Percentiles rank a stretch among this genome's conserved stretches.
These are phyloP conservation scores for Leptothorax acervorum DNA, from an alignment of 2,888 invertebrate species.

Conservation along the genomic window DNA sequence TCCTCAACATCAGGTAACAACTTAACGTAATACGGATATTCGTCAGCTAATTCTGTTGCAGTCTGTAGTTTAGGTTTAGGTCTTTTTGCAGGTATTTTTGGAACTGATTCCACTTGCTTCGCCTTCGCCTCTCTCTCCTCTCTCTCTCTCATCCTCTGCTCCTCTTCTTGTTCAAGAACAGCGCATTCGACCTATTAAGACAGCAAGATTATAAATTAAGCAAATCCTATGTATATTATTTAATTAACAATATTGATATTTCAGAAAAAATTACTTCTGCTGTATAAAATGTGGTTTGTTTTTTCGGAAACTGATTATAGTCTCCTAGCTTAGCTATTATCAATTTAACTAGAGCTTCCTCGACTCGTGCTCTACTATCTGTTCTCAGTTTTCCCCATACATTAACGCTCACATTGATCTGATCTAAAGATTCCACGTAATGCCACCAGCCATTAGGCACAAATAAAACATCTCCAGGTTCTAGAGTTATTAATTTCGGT, in stretches of 20 bases:
- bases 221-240: not conserved
- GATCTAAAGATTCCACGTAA: conserved; percentile 91
- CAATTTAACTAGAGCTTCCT: conserved; percentile 83
- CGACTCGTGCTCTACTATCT: conserved; percentile 80
- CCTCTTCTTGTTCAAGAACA: conserved; percentile 65
- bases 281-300: conserved; percentile 72
- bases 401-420: conserved; percentile 89
- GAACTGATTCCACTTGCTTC: not conserved
- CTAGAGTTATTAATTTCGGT: conserved; percentile 89
- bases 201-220: conserved; percentile 20
- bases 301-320: conserved; percentile 63
- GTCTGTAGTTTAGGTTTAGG: conserved; percentile 62
- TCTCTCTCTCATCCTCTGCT: not conserved
- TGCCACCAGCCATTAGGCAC: conserved; percentile 99
- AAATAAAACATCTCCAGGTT: conserved; percentile 94
- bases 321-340: conserved; percentile 78
- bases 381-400: conserved; percentile 91
- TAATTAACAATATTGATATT: conserved; percentile 4
- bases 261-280: conserved; percentile 76
- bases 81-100: conserved; percentile 59
- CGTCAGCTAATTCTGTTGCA: conserved; percentile 66
- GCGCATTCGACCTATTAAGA: conserved; percentile 76
- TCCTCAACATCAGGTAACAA: conserved; percentile 65
- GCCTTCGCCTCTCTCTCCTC: not conserved
- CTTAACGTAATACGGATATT: conserved; percentile 72